A percentile compares a stretch with the other conserved stretches of the same genome.
These are phyloP conservation scores for Ganaspis sp. DNA, from an alignment of 1,140 invertebrate genomes.

Conservation along the genomic window DNA sequence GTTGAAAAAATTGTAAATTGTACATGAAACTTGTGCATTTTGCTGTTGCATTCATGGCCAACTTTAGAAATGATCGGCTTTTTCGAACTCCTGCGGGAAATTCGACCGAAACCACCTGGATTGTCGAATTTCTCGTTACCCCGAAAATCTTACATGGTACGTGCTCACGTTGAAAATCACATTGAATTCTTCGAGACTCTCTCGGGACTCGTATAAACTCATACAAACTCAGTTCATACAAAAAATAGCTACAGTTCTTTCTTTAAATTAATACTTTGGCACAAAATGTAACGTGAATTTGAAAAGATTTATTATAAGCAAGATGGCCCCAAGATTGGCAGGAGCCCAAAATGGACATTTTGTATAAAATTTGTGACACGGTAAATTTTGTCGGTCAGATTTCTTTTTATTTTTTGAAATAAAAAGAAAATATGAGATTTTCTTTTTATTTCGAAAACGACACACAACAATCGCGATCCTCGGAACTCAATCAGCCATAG, in stretches of 20 bases:
- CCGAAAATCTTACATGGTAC: constrained; percentile 61
- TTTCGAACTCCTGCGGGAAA: constrained; percentile 60
- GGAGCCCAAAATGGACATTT: no score
- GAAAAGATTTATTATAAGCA: constrained; percentile 11
- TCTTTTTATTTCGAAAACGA: no score
- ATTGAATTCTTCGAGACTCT: constrained; percentile 28
- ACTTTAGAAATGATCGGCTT: constrained; percentile 36
- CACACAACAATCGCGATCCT: no score
- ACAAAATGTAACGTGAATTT: constrained; percentile 35
- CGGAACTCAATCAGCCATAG: no score
- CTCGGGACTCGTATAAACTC: constrained; percentile 40
- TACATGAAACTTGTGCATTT: constrained; percentile 13
- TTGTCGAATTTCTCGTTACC: constrained; percentile 63
- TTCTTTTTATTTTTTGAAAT: no score
- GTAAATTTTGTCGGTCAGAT: no score
- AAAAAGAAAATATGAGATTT: no score
- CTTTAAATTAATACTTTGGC: constrained; percentile 31
- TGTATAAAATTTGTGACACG: no score
- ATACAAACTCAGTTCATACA: constrained; percentile 16
- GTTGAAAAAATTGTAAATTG: not conserved
- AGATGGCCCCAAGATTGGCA: no score
- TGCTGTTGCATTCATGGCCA: not conserved
- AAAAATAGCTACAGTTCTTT: constrained; percentile 24
- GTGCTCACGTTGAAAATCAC: constrained; percentile 40
- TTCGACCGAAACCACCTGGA: constrained; percentile 52